Evolutionary conservation across 1,140 invertebrate genomes (phyloP).

Genomic region (Tetranychus urticae): DNA sequence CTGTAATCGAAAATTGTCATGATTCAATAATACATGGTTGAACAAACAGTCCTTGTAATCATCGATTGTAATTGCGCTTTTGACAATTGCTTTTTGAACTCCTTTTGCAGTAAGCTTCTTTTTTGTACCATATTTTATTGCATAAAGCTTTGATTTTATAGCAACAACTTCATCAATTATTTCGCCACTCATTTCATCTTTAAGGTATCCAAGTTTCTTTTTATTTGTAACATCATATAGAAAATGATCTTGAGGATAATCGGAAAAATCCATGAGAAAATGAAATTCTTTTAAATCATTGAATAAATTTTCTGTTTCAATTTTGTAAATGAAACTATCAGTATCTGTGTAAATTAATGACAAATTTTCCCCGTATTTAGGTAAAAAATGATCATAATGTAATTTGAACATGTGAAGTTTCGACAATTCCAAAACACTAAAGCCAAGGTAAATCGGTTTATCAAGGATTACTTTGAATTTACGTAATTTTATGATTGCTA

Average conservation of each 20-base stretch:
- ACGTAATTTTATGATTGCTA: neutral
- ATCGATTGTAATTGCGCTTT: neutral
- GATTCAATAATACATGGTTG: neutral
- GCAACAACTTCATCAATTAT: slow-evolving; percentile 20
- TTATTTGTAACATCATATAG: slow-evolving; percentile 18
- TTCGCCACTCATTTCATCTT: slow-evolving; percentile 23
- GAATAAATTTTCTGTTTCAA: slow-evolving; percentile 11
- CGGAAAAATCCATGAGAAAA: slow-evolving; percentile 8
- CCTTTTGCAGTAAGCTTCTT: neutral
- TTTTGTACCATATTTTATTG: slow-evolving; percentile 6
- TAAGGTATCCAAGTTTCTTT: slow-evolving; percentile 26
- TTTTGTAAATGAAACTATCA: slow-evolving; percentile 8
- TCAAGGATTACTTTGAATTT: neutral
- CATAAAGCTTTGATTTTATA: slow-evolving; percentile 18
- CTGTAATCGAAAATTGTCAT: neutral
- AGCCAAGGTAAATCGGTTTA: slow-evolving; percentile 8
- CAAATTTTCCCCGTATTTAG: slow-evolving; percentile 8
- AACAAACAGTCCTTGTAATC: neutral
- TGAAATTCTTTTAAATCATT: slow-evolving; percentile 8
- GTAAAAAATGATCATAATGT: slow-evolving; percentile 15
- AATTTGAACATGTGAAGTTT: slow-evolving; percentile 16
- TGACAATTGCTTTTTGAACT: neutral
- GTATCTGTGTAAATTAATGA: slow-evolving; percentile 11
- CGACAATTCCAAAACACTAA: slow-evolving; percentile 14
- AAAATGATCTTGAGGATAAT: slow-evolving; percentile 12